Evolutionary conservation across 2,113 vertebrate genomes (phyloP).

Genomic region (Sinocyclocheilus maitianheensis): DNA sequence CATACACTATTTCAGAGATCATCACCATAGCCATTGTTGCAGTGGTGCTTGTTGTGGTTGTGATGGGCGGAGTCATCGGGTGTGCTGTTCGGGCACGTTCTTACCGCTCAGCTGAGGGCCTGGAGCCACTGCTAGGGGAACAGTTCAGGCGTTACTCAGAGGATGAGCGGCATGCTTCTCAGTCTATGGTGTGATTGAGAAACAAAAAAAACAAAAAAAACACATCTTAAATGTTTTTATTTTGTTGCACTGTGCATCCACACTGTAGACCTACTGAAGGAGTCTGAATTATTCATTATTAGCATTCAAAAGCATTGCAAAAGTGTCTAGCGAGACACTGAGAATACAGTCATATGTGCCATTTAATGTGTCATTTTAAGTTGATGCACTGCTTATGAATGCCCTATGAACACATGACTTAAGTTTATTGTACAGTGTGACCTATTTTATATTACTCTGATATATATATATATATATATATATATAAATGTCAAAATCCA

Average conservation of each 20-base stretch:
- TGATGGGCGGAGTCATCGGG: constrained; percentile 77
- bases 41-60: constrained; percentile 80
- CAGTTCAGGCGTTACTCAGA: constrained; percentile 85
- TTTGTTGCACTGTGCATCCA: constrained; percentile 1
- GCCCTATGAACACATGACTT: constrained; percentile 10
- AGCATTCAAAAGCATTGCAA: background rate
- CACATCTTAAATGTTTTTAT: background rate
- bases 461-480: background rate
- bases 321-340: background rate
- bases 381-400: constrained; percentile 23
- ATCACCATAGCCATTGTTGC: constrained; percentile 86
- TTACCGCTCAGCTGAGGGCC: constrained; percentile 72
- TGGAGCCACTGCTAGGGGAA: constrained; percentile 87
- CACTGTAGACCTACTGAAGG: background rate
- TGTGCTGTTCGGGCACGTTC: constrained; percentile 77
- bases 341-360: background rate
- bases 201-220: background rate
- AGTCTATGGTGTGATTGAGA: constrained; percentile 79
- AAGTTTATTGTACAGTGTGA: constrained; percentile 27
- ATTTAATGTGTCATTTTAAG: background rate
- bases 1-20: constrained; percentile 84
- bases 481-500: background rate
- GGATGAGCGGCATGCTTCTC: constrained; percentile 79
- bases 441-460: constrained; percentile 30
- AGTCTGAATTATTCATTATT: constrained; percentile 9